Conservation (phyloP, 2,113 vertebrate species). For the Sander vitreus region DNA sequence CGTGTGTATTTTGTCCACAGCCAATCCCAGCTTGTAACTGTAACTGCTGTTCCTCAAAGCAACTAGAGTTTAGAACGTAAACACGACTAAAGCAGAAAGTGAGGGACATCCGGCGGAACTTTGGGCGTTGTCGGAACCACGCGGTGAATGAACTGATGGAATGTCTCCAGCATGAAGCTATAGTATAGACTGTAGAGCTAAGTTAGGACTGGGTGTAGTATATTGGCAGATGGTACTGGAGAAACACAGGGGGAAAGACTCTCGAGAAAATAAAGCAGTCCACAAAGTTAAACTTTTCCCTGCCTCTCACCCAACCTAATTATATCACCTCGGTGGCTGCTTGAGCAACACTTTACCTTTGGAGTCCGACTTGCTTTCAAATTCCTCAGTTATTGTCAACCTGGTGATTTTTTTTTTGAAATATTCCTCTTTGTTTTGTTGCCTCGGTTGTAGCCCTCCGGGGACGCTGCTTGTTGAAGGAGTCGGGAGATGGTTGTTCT, state of each 20-base stretch:
- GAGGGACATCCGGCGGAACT: no score
- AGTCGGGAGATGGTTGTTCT: conserved; percentile 66
- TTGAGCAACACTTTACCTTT: conserved; percentile 64
- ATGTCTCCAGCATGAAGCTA: background rate
- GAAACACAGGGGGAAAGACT: conserved; percentile 17
- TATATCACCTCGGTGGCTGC: conserved; percentile 60
- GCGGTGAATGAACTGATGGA: no score
- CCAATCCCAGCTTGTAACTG: no score
- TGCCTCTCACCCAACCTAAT: conserved; percentile 74
- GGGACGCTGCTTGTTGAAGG: conserved; percentile 69
- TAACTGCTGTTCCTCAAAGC: no score
- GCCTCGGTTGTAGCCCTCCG: conserved; percentile 73
- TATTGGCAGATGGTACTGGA: background rate
- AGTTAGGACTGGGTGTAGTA: background rate
- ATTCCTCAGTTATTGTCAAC: conserved; percentile 70
- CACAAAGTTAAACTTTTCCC: conserved; percentile 62
- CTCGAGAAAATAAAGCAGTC: conserved; percentile 33
- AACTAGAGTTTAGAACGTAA: no score
- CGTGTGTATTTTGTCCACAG: no score
- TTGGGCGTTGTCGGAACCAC: no score
- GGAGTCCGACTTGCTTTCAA: conserved; percentile 71
- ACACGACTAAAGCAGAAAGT: no score
- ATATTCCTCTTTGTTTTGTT: conserved; percentile 77
- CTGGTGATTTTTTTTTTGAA: conserved; percentile 55
- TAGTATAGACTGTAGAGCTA: background rate